A percentile compares a stretch with the other conserved stretches of the same genome.
These are phyloP conservation scores for Platygyra sinensis DNA, from an alignment of 64 coral and sea anemone species.

Conservation along the genomic window DNA sequence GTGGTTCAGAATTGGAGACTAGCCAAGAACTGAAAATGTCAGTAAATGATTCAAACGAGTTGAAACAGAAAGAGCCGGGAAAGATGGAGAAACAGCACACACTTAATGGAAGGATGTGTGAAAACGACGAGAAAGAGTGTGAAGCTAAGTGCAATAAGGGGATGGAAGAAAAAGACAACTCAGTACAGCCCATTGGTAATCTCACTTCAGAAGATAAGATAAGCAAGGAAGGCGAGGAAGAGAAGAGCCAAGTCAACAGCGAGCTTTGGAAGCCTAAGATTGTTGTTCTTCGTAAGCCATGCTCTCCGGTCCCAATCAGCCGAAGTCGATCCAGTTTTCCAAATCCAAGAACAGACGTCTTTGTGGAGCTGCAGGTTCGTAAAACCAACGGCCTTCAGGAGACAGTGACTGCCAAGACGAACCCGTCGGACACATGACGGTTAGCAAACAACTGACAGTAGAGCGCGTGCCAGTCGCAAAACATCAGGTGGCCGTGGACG, in stretches of 20 bases:
- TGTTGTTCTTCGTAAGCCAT: conserved; percentile 7
- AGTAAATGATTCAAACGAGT: background rate
- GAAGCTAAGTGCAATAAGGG: background rate
- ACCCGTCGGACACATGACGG: background rate
- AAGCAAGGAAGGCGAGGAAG: background rate
- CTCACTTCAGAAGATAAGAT: background rate
- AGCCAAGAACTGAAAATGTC: background rate
- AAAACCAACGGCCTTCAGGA: background rate
- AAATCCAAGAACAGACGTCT: conserved; percentile 10
- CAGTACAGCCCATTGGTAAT: background rate
- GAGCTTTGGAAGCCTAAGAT: background rate
- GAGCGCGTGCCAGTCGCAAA: background rate
- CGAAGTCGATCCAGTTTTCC: background rate
- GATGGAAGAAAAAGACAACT: background rate
- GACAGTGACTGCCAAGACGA: background rate
- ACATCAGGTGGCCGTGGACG: background rate
- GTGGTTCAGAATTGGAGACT: background rate
- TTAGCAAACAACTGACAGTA: background rate
- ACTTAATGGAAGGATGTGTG: background rate
- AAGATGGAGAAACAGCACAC: background rate
- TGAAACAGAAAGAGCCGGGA: background rate
- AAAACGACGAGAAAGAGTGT: background rate
- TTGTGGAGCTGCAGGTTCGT: conserved; percentile 3
- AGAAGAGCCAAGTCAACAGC: background rate
- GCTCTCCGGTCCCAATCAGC: conserved; percentile 1